These are phyloP conservation scores for Beaufortia kweichowensis DNA, from an alignment of 2,113 vertebrate species.

Conservation along the genomic window DNA sequence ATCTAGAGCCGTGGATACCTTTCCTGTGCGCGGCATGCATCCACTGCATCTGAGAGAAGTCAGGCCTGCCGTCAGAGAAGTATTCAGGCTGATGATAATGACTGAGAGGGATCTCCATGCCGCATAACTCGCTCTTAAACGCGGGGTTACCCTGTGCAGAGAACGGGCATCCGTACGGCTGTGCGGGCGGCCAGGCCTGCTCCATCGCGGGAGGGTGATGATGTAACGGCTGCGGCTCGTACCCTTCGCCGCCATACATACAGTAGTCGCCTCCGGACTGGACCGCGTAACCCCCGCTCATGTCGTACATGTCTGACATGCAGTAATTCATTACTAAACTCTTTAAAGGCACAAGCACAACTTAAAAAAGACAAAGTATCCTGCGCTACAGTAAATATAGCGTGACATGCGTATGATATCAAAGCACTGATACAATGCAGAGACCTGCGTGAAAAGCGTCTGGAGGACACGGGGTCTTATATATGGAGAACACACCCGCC, in stretches of 20 bases:
- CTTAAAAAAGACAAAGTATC: neutral
- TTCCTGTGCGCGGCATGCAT: conserved; percentile 85
- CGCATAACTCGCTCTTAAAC: conserved; percentile 88
- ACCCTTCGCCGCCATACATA: conserved; percentile 84
- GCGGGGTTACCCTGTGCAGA: conserved; percentile 73
- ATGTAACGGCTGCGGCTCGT: conserved; percentile 84
- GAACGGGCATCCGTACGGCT: conserved; percentile 86
- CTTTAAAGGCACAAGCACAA: conserved; percentile 20
- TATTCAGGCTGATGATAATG: conserved; percentile 87
- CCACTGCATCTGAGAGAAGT: conserved; percentile 88
- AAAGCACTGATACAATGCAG: too few species aligned
- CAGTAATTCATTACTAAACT: conserved; percentile 85
- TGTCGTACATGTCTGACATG: conserved; percentile 85
- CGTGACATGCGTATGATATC: too few species aligned
- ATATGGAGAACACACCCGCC: conserved; percentile 64
- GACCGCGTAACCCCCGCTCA: conserved; percentile 77
- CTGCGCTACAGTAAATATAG: too few species aligned
- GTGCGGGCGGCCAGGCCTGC: conserved; percentile 86
- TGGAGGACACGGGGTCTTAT: conserved; percentile 71
- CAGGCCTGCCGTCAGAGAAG: conserved; percentile 85
- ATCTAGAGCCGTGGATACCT: conserved; percentile 78
- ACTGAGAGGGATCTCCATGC: conserved; percentile 87
- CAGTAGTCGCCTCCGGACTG: conserved; percentile 82
- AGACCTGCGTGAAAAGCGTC: conserved; percentile 58
- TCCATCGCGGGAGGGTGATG: conserved; percentile 86